Percentiles rank a stretch among this genome's conserved stretches.
Conservation (phyloP, 1,140 invertebrate species). For the Drosophila subpulchrella region DNA sequence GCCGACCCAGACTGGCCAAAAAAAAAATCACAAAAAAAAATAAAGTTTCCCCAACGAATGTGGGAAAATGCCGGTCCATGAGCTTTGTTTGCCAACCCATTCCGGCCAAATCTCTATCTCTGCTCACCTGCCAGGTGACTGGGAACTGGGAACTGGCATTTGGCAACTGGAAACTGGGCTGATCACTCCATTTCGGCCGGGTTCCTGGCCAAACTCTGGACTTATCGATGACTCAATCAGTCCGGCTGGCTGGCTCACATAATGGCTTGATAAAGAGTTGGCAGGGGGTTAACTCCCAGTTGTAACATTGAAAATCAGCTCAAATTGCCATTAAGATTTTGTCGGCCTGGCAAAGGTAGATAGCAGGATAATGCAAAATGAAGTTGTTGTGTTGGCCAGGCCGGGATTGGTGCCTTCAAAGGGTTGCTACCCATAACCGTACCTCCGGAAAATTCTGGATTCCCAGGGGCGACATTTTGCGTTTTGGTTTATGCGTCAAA, state of each 20-base stretch:
- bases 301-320: constrained; percentile 84
- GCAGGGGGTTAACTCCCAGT: constrained; percentile 71
- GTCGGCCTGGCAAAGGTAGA: constrained; percentile 55
- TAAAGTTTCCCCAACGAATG: constrained; percentile 60
- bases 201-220: constrained; percentile 12
- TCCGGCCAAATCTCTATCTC: constrained; percentile 13
- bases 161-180: not conserved
- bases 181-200: constrained; percentile 6
- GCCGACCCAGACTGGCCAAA: constrained; percentile 32
- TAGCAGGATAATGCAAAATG: constrained; percentile 73
- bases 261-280: constrained; percentile 80
- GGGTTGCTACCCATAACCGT: constrained; percentile 51
- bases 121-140: constrained; percentile 33
- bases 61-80: constrained; percentile 59
- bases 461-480: constrained; percentile 80
- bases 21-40: constrained; percentile 7
- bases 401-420: constrained; percentile 40
- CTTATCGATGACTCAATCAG: constrained; percentile 78
- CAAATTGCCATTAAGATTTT: constrained; percentile 80
- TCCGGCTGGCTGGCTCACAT: constrained; percentile 52
- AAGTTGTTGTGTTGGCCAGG: constrained; percentile 64
- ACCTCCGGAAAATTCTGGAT: constrained; percentile 18
- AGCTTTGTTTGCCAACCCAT: constrained; percentile 50
- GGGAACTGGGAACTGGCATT: not conserved
- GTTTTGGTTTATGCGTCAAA: constrained; percentile 79